Conservation (phyloP, 2,113 vertebrate genomes). For the Scolopax mira region DNA sequence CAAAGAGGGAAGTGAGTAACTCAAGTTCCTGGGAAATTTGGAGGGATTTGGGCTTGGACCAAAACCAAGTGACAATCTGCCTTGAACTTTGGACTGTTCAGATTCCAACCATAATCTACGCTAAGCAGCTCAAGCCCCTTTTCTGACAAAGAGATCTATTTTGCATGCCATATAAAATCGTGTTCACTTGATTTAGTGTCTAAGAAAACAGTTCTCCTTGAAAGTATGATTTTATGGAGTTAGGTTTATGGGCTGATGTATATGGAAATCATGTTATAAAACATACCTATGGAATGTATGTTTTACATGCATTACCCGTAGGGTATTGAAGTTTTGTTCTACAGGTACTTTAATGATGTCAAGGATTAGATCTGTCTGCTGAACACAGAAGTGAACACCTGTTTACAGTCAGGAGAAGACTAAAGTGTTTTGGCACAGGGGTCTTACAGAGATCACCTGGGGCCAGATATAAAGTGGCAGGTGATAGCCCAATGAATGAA, state of each 20-base stretch:
- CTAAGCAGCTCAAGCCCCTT: neutral
- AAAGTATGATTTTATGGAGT: neutral
- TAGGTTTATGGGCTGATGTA: neutral
- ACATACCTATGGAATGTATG: neutral
- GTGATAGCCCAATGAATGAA: neutral
- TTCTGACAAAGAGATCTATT: neutral
- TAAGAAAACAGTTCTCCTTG: neutral
- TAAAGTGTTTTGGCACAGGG: neutral
- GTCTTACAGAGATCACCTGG: neutral
- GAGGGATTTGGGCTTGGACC: neutral
- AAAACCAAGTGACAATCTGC: neutral
- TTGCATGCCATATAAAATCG: accelerated
- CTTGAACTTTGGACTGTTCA: neutral
- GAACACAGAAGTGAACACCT: neutral
- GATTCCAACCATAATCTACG: neutral
- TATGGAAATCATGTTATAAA: neutral
- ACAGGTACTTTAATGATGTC: neutral
- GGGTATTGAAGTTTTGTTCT: neutral
- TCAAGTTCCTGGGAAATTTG: neutral
- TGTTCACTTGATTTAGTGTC: neutral
- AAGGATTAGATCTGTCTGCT: neutral
- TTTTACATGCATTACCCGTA: no score
- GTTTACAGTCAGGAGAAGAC: neutral
- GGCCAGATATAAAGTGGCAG: neutral
- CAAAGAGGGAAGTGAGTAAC: neutral